phyloP scores from a whole-genome alignment of 2,888 invertebrate genomes.

The Lithophane leautieri region DNA sequence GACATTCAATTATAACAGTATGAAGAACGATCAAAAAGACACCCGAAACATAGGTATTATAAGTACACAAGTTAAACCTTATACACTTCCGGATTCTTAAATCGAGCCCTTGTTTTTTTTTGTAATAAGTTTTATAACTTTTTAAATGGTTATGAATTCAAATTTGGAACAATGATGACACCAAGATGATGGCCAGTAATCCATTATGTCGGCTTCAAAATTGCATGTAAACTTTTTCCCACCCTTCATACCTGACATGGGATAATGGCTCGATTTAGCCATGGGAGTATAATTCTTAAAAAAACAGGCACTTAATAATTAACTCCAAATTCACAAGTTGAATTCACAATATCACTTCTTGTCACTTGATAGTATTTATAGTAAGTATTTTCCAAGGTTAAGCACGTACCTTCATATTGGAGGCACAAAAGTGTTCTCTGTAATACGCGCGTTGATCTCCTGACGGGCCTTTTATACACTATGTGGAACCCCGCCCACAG shows the following conservation, averaged over 20 bases:
- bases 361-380: slow-evolving; percentile 54
- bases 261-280: neutral
- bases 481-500: slow-evolving; percentile 82
- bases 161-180: neutral
- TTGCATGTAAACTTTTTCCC: neutral
- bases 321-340: slow-evolving; percentile 40
- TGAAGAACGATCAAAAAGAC: neutral
- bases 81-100: neutral
- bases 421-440: slow-evolving; percentile 77
- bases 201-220: neutral
- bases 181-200: neutral
- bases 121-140: neutral
- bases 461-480: slow-evolving; percentile 83
- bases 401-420: slow-evolving; percentile 84
- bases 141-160: neutral
- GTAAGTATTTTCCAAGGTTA: slow-evolving; percentile 63
- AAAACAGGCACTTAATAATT: slow-evolving; percentile 13
- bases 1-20: neutral
- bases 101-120: neutral
- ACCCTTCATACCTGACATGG: neutral
- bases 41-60: neutral
- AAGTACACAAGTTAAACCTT: neutral
- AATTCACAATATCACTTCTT: slow-evolving; percentile 53
- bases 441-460: slow-evolving; percentile 78
- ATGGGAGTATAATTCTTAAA: neutral